Conservation (phyloP, 2,888 invertebrate species). For the Escarpia spicata region DNA sequence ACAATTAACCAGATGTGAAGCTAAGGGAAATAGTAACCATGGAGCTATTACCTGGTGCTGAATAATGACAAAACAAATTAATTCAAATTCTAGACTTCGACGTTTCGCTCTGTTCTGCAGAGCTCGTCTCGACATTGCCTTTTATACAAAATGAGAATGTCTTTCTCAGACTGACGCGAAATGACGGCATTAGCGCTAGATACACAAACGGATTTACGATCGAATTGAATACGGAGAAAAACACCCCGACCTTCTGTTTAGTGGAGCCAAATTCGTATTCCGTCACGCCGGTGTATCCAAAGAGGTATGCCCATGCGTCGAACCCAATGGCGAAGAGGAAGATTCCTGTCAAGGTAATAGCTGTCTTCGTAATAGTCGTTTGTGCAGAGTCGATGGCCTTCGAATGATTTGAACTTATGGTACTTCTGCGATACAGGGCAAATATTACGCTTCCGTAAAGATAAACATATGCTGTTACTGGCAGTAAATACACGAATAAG, state of each 20-base stretch:
- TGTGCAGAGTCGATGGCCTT: slow-evolving; percentile 8
- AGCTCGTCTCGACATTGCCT: not conserved
- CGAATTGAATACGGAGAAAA: slow-evolving; percentile 20
- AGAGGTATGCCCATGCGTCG: slow-evolving; percentile 23
- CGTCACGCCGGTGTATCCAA: slow-evolving; percentile 20
- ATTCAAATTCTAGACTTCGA: not conserved
- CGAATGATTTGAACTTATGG: too few species aligned
- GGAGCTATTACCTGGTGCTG: not conserved
- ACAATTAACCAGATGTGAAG: not conserved
- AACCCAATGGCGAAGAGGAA: slow-evolving; percentile 23
- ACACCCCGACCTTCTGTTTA: slow-evolving; percentile 23
- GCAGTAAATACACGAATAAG: not conserved
- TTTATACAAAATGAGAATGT: not conserved
- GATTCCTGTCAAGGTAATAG: slow-evolving; percentile 6
- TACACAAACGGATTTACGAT: slow-evolving; percentile 23
- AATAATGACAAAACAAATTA: not conserved
- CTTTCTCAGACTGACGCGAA: slow-evolving; percentile 17
- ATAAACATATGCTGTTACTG: not conserved
- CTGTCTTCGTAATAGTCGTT: slow-evolving; percentile 20
- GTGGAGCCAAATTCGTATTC: slow-evolving; percentile 21
- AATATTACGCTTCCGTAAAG: slow-evolving; percentile 6
- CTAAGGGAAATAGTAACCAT: not conserved
- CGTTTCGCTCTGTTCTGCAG: not conserved
- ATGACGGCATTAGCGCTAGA: slow-evolving; percentile 21
- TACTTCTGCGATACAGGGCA: not conserved